A percentile compares a stretch with the other conserved stretches of the same genome.
phyloP scores from a whole-genome alignment of 2,888 invertebrate species.

The Cheiracanthium punctorium region DNA sequence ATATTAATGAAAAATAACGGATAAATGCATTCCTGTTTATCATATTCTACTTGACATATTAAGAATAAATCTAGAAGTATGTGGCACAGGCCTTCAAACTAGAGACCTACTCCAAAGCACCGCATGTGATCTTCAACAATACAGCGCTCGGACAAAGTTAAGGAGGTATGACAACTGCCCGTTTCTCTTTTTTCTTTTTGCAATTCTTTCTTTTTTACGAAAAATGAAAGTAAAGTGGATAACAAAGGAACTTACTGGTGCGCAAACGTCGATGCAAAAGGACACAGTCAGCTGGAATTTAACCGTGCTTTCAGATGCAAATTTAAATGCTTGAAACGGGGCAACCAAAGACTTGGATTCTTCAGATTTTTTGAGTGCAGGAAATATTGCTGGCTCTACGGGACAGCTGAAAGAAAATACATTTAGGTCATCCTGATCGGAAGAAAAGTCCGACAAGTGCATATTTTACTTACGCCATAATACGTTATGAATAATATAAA shows the following conservation, averaged over 20 bases:
- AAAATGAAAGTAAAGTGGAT: not conserved
- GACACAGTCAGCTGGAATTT: conserved; percentile 72
- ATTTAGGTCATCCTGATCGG: not conserved
- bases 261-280: conserved; percentile 71
- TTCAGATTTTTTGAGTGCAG: conserved; percentile 55
- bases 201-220: too few species aligned
- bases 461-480: too few species aligned
- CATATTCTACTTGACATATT: too few species aligned
- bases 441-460: too few species aligned
- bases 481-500: too few species aligned
- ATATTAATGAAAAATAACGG: too few species aligned
- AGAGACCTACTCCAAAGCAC: not conserved
- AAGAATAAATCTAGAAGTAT: too few species aligned
- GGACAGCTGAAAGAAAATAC: conserved; percentile 70
- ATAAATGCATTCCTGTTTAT: too few species aligned
- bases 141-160: not conserved
- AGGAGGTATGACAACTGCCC: not conserved
- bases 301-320: conserved; percentile 71
- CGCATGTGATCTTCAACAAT: not conserved
- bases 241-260: conserved; percentile 68
- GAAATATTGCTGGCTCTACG: conserved; percentile 72
- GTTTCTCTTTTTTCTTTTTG: too few species aligned
- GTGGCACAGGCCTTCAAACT: too few species aligned
- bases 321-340: conserved; percentile 72
- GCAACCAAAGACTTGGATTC: conserved; percentile 70